Percentiles rank a stretch among this genome's conserved stretches.
phyloP scores from a whole-genome alignment of 2,113 vertebrate genomes.

The Ondatra zibethicus region DNA sequence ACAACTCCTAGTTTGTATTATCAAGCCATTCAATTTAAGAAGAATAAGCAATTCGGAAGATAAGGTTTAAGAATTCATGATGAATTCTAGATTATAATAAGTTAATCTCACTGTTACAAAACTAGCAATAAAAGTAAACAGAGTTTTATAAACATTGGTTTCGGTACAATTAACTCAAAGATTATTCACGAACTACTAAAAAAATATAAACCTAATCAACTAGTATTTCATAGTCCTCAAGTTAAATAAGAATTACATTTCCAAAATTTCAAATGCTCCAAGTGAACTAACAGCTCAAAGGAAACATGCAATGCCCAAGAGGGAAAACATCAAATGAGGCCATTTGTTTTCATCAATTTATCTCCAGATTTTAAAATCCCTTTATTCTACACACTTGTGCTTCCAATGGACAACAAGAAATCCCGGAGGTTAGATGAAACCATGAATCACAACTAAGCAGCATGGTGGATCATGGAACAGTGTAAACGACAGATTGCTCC shows the following conservation, averaged over 20 bases:
- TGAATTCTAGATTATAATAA: constrained; percentile 14
- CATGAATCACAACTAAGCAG: neutral
- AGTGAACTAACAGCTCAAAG: neutral
- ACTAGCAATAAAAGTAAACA: neutral
- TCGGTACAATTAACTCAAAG: neutral
- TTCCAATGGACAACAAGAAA: neutral
- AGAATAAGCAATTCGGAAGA: neutral
- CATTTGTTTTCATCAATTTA: neutral
- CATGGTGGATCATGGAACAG: neutral
- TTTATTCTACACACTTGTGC: neutral
- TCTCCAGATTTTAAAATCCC: neutral
- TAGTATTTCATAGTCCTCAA: neutral
- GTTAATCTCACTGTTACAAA: neutral
- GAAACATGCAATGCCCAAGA: neutral
- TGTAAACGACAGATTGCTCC: neutral
- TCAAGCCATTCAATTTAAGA: neutral
- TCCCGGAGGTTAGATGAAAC: neutral
- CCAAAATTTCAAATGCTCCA: constrained; percentile 13
- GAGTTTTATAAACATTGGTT: constrained; percentile 7
- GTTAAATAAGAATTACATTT: neutral
- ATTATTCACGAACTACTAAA: neutral
- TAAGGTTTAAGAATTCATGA: neutral
- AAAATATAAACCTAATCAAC: neutral
- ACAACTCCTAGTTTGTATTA: neutral
- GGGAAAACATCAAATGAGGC: neutral